Evolutionary conservation across 2,888 invertebrate species (phyloP), one percentile per base, ranked within the genome.

Genomic region (Carpatolechia fugitivella): DNA sequence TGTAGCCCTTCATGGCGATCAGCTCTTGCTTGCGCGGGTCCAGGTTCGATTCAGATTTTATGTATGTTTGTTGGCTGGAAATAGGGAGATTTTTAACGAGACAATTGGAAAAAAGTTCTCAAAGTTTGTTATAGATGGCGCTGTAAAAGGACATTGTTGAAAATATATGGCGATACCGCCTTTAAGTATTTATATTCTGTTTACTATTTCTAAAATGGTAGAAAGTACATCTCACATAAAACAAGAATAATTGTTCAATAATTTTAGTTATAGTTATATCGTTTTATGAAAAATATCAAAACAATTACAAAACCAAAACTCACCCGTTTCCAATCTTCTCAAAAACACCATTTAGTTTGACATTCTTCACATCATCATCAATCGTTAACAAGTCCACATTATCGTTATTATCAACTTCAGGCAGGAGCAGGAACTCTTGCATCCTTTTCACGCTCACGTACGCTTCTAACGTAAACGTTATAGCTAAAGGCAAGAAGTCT

Each of bases 401-500:
- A 66, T 85, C 84, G n/a, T 81, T 68, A 29, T 81, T 82, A 16
- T 82, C 70, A 0, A 85, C 82, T 62, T 80, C 91, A 0, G 79
- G 85, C 56, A 87, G 62, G 52, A 92, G 52, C 60, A 94, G 72
- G 60, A 94, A 94, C 61, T 92, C 93, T 67, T 95, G 93, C 59
- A 96, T 90, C 68, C 97, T 91, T 47, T 90, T 91, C 20, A 95
- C 91, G 20, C 96, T 95, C 0, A 97, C 94, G 44, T 93, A 89
- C 0, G 94, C 94, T 72, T 97, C 97, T 0, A 96, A 92, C 0
- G 94, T 92, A 68, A 94, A 94, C 1, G 95, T 93, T 36, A 97
- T 93, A 0, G 95, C 95, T 66, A 93, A 89, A 0, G 97, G 96
- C 66, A 97, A 93, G 74, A 95, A 96, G 33, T 96, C 94, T 0